Evolutionary conservation across 2,113 vertebrate genomes (phyloP).

Genomic region (Kryptolebias marmoratus): DNA sequence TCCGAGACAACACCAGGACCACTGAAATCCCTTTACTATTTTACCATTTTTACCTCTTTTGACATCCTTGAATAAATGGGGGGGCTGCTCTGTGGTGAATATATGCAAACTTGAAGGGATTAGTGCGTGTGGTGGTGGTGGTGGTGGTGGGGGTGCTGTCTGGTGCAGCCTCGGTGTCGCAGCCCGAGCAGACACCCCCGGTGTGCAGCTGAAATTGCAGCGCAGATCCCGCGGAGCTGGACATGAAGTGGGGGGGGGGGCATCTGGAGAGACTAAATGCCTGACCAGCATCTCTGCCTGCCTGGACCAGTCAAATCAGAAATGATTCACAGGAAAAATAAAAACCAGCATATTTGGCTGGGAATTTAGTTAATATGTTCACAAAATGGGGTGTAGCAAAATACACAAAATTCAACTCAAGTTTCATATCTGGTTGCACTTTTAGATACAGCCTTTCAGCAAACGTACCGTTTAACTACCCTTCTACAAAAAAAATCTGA

Average conservation of each 20-base stretch:
- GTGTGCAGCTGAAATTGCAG: conserved; percentile 64
- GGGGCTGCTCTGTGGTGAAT: conserved; percentile 35
- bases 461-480: not conserved
- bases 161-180: conserved; percentile 44
- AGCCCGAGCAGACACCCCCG: conserved; percentile 57
- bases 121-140: not conserved
- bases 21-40: not conserved
- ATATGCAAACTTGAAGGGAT: conserved; percentile 61
- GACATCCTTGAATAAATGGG: not conserved
- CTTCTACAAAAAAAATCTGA: not conserved
- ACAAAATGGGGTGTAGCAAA: conserved; percentile 2
- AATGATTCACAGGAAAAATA: conserved; percentile 1
- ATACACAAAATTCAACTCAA: conserved; percentile 19
- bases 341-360: not conserved
- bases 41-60: not conserved
- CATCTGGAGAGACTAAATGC: conserved; percentile 62
- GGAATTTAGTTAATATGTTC: conserved; percentile 5
- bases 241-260: conserved; percentile 46
- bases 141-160: not conserved
- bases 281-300: conserved; percentile 41
- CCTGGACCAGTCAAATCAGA: conserved; percentile 21
- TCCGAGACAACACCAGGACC: conserved; percentile 3
- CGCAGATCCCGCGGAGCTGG: conserved; percentile 64
- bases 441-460: no score
- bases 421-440: not conserved